These are phyloP conservation scores for Listrodromus nycthemerus DNA, from an alignment of 2,888 invertebrate species.

Conservation along the genomic window DNA sequence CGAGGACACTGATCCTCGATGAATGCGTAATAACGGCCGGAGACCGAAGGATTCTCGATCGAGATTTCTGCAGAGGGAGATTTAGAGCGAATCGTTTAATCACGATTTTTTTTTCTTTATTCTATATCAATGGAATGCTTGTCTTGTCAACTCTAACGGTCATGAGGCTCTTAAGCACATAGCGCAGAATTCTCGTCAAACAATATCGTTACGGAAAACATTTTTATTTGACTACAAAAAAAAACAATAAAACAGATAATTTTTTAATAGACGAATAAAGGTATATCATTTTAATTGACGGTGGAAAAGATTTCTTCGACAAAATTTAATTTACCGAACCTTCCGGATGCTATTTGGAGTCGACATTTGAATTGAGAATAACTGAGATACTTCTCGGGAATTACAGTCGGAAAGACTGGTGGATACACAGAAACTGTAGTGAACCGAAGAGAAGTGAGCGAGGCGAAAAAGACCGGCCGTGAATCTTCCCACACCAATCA, in stretches of 20 bases:
- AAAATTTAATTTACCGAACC: not conserved
- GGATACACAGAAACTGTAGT: constrained; percentile 23
- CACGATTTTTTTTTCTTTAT: not conserved
- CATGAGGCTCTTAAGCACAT: no score
- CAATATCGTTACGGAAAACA: no score
- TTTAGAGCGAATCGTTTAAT: not conserved
- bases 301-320: not conserved
- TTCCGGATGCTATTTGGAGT: constrained; percentile 1
- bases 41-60: not conserved
- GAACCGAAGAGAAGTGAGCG: constrained; percentile 57
- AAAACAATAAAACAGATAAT: not conserved
- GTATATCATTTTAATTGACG: no score
- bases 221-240: not conserved
- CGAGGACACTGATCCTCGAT: constrained; percentile 74
- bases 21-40: constrained; percentile 72
- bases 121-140: not conserved
- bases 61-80: not conserved
- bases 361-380: not conserved
- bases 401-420: constrained; percentile 27
- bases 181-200: no score
- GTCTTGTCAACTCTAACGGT: no score
- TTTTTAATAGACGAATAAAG: no score
- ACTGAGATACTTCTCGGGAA: constrained; percentile 33
- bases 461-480: constrained; percentile 75
- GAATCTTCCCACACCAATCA: constrained; percentile 84